Conservation (phyloP, 2,888 invertebrate species). For the Eristalis arbustorum region DNA sequence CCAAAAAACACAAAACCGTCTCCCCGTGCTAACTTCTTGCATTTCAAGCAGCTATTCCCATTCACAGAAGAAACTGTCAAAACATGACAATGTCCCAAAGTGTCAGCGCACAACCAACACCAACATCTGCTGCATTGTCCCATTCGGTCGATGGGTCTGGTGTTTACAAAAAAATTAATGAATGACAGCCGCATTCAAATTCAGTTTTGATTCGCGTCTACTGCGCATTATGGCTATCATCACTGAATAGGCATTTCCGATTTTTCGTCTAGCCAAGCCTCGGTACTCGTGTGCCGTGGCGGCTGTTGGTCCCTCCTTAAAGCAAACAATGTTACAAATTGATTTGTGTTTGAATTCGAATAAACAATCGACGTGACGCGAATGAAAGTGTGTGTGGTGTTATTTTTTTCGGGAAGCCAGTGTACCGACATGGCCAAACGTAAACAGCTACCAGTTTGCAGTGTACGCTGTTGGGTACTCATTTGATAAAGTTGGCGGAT, state of each 20-base stretch:
- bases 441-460: constrained; percentile 1
- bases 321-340: constrained; percentile 56
- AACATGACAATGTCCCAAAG: neutral
- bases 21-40: neutral
- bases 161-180: neutral
- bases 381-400: constrained; percentile 48
- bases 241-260: constrained; percentile 51
- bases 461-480: neutral
- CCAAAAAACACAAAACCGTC: too few species aligned
- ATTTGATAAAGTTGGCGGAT: constrained; percentile 21
- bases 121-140: neutral
- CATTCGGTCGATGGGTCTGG: neutral
- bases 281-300: constrained; percentile 11
- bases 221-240: neutral
- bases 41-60: neutral
- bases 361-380: constrained; percentile 65
- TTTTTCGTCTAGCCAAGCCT: constrained; percentile 27
- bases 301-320: neutral
- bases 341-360: constrained; percentile 66
- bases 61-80: neutral
- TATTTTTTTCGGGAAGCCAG: neutral
- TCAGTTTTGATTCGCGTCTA: constrained; percentile 1
- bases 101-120: neutral
- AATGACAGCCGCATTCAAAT: constrained; percentile 8
- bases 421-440: neutral